phyloP scores from a whole-genome alignment of 2,888 invertebrate species.

The Drosophila paramelanica region DNA sequence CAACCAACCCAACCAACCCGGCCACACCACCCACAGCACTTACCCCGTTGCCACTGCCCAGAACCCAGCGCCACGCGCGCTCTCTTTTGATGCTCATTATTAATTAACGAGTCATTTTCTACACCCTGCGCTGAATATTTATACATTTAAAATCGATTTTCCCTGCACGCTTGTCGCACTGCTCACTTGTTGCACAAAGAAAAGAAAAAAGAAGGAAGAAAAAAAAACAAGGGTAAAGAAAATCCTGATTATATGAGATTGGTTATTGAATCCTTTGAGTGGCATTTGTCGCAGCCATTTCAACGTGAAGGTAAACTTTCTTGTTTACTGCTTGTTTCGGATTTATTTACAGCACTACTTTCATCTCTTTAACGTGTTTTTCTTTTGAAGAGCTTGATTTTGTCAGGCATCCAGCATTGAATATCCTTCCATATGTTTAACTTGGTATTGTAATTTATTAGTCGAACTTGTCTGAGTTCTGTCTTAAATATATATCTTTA shows the following conservation, averaged over 20 bases:
- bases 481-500: too few relatives aligned
- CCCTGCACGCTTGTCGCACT: constrained; percentile 22
- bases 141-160: constrained; percentile 77
- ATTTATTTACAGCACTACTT: too few relatives aligned
- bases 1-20: not conserved
- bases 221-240: not conserved
- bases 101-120: constrained; percentile 79
- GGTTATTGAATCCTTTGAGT: not conserved
- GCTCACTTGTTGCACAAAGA: constrained; percentile 42
- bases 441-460: too few relatives aligned
- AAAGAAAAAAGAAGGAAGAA: not conserved
- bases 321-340: too few relatives aligned
- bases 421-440: too few relatives aligned
- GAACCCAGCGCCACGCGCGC: constrained; percentile 58
- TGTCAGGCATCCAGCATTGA: too few relatives aligned
- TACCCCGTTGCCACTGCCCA: not conserved
- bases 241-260: not conserved
- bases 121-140: constrained; percentile 67
- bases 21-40: not conserved
- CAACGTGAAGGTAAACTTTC: too few relatives aligned
- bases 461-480: too few relatives aligned
- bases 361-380: too few relatives aligned
- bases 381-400: too few relatives aligned
- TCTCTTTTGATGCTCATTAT: constrained; percentile 75
- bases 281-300: too few relatives aligned